Evolutionary conservation across 2,113 vertebrate species (phyloP).

Genomic region (Microtus richardsoni): DNA sequence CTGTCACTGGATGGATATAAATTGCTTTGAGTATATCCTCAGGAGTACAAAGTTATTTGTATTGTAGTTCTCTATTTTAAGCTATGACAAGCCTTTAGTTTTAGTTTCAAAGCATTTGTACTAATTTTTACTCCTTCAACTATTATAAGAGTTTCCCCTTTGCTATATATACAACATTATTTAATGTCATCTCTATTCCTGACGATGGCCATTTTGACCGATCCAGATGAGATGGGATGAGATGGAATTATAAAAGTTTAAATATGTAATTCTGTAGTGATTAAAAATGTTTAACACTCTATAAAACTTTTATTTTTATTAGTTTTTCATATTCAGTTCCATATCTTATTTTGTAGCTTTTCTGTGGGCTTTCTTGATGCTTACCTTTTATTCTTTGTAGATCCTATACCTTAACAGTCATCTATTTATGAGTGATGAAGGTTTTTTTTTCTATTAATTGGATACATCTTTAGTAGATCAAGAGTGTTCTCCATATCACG

Average conservation of each 20-base stretch:
- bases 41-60: too few species aligned
- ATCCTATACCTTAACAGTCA: background rate
- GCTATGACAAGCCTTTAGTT: background rate
- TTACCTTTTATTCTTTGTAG: background rate
- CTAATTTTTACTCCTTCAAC: too few species aligned
- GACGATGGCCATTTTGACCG: background rate
- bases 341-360: background rate
- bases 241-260: background rate
- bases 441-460: background rate
- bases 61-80: background rate
- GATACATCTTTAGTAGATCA: too few species aligned
- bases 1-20: background rate
- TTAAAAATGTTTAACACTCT: background rate
- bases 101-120: background rate
- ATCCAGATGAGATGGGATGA: too few species aligned
- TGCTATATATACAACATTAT: too few species aligned
- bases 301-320: background rate
- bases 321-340: background rate
- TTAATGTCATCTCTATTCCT: background rate
- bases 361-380: background rate
- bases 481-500: background rate
- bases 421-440: background rate
- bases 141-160: too few species aligned
- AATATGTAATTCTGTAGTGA: background rate
- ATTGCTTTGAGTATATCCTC: background rate